phyloP scores from a whole-genome alignment of 2,113 vertebrate species.

The Carettochelys insculpta region DNA sequence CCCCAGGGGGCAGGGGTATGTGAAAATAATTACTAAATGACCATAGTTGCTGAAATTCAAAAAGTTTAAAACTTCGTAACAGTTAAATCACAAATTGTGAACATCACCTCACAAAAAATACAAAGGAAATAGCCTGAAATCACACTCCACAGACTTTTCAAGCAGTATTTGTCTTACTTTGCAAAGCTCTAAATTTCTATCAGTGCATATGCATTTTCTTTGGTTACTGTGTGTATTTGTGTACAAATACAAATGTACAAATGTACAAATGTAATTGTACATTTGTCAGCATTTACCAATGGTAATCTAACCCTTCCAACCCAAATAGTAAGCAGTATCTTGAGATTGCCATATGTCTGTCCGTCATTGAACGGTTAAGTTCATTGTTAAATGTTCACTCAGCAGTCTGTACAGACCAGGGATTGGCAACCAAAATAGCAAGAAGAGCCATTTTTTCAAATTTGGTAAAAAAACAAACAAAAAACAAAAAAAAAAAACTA shows the following conservation, averaged over 20 bases:
- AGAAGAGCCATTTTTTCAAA: too few relatives aligned
- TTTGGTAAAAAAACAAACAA: too few relatives aligned
- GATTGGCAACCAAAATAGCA: too few relatives aligned
- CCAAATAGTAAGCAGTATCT: not conserved
- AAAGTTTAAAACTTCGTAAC: not conserved
- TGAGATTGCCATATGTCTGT: not conserved
- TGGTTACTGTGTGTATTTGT: not conserved
- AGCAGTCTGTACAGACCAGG: too few relatives aligned
- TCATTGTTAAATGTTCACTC: not conserved
- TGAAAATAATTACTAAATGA: not conserved
- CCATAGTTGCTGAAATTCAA: not conserved
- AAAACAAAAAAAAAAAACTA: too few relatives aligned
- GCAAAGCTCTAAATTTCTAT: not conserved
- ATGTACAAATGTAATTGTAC: not conserved
- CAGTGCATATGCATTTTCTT: not conserved
- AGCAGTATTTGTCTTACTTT: not conserved
- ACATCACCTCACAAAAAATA: not conserved
- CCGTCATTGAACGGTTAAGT: not conserved
- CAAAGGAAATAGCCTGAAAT: not conserved
- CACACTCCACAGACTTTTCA: not conserved
- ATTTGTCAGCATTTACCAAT: not conserved
- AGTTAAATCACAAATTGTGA: not conserved
- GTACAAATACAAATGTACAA: too few relatives aligned
- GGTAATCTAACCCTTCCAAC: not conserved
- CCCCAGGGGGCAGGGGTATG: too few relatives aligned